Base-by-base conservation (phyloP, 2,797 vertebrate genomes). In the Silurus lanzhouensis region DNA sequence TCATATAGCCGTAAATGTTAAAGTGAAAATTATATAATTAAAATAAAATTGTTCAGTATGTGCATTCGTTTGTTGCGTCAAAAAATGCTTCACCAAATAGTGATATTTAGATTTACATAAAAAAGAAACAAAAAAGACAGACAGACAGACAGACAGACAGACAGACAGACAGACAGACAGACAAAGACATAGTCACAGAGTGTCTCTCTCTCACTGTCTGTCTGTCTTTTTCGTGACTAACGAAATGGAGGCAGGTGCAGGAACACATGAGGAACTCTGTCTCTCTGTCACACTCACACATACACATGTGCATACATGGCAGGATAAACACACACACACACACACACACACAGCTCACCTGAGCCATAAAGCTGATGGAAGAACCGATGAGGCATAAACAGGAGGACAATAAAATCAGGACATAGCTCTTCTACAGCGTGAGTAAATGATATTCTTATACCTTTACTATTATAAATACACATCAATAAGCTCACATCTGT, bases 161-260 rank as follows among this genome's bases (percentile, higher is more conserved):
- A 31, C 31, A 31, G 31, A 31, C 31, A 31, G 31, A 58, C 17
- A 58, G 57, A 58, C 17, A 58, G 13, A 58, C 1, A 17, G 25
- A 55, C 15, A 27, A 58, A 15, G 2, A 19, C 58, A 31, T 3
- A 31, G 2, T 31, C 31, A 31, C 31, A 31, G 31, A 31, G 31
- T 31, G 2, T 31, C 31, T 27, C 27, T 27, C 1, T 31, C 31
- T 31, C 0, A 3, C 31, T 31, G 31, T 31, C 31, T 31, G 31
- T 31, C 31, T 31, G 31, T 31, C 31, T 31, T 31, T 31, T 31
- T 31, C 31, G 55, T 31, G 27, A 31, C 25, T 77, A 19, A 77
- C 27, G 31, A 60, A 77, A 38, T 77, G 19, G 57, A 77, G 57
- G 57, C 57, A 77, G 75, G 55, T 78, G 57, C 75, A 77, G 57